Conservation (phyloP, 2,113 vertebrate species). For the Morphnarchus princeps region DNA sequence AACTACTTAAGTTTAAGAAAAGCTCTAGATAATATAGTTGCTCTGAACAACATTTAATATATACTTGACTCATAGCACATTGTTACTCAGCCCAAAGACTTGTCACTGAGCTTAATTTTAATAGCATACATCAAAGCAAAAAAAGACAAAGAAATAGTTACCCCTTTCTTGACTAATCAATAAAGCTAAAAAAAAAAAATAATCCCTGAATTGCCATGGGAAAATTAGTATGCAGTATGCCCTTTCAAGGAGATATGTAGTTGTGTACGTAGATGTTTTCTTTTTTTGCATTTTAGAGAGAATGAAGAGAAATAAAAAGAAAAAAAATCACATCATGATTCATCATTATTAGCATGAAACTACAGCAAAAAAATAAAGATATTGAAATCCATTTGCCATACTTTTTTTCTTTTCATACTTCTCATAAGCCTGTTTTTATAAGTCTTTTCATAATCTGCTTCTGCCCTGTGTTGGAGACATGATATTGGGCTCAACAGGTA, state of each 20-base stretch:
- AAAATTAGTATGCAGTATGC: neutral
- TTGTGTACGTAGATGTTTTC: neutral
- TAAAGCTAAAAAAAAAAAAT: neutral
- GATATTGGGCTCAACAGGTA: constrained; percentile 36
- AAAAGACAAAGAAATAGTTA: neutral
- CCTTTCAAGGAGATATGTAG: neutral
- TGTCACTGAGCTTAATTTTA: constrained; percentile 12
- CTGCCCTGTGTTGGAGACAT: neutral
- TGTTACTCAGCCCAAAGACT: constrained; percentile 5
- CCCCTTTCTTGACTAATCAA: neutral
- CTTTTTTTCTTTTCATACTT: neutral
- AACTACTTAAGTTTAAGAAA: neutral
- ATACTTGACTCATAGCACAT: neutral
- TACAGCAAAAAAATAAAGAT: constrained; percentile 24
- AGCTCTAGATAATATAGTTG: neutral
- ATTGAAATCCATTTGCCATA: constrained; percentile 27
- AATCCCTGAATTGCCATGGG: neutral
- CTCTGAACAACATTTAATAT: constrained; percentile 5
- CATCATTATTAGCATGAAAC: constrained; percentile 34
- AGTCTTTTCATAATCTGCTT: neutral
- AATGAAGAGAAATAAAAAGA: neutral
- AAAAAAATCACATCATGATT: neutral
- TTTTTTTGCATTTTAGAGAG: neutral
- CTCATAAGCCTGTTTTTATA: constrained; percentile 24
- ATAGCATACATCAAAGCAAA: neutral